Evolutionary conservation across 2,888 invertebrate genomes (phyloP), one percentile per base, ranked within the genome.

Genomic region (Lepidochrysops patricia): DNA sequence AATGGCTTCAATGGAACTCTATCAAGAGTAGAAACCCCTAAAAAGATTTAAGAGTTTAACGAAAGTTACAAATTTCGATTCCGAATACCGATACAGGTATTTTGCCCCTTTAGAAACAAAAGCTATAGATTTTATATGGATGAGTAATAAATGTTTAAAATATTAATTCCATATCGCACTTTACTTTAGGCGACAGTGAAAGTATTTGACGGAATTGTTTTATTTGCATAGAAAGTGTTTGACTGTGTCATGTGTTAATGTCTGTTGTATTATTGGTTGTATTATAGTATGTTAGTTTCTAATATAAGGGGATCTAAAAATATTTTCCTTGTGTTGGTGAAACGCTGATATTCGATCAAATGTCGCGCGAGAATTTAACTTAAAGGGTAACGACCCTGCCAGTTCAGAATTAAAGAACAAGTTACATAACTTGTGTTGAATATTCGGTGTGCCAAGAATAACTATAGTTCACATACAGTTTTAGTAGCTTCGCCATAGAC

Each of bases 211-310:
- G 25, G 50, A 50, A 26, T 50, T 50, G 50, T 50, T 50, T 26
- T 25, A 54, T 54, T 32, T 29, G 54, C 54, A 54, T 54, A 54
- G 54, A 54, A 54, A 54, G 54, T 54, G 29, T 52, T 25, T 13
- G 13, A 27, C 15, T 52, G 48, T 48, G 27, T 27, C n/a, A n/a
- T n/a, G n/a, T n/a, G n/a, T n/a, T n/a, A n/a, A n/a, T n/a, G n/a
- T n/a, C 29, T 29, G 7, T 29, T 5, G 7, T 29, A 29, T 54
- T 29, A 15, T 54, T 29, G 26, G 26, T 26, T 26, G 26, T 37
- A 37, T 5, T 7, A 5, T 29, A 5, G 29, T 50, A 25, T 50
- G 25, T 26, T 7, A 13, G 50, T 26, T 13, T 25, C 26, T 50
- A 23, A 23, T 43, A 43, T 19, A 43, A 43, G 19, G 15, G 7